phyloP scores from a whole-genome alignment of 2,888 invertebrate species.

The Troglohyphantes excavatus region DNA sequence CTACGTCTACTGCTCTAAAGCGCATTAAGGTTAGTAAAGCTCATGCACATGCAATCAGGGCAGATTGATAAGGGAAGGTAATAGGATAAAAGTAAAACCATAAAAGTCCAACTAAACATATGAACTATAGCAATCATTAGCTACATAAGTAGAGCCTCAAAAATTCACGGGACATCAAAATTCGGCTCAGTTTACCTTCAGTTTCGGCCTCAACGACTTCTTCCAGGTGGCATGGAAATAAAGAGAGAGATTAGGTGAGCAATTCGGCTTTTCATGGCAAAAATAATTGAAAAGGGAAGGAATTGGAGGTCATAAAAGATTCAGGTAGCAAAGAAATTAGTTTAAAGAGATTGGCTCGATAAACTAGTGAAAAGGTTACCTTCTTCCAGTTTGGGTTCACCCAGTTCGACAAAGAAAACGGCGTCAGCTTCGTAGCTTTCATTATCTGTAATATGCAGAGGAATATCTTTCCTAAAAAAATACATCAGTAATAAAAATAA shows the following conservation, averaged over 20 bases:
- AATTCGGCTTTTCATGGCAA: conserved; percentile 39
- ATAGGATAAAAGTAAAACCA: neutral
- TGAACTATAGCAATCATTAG: conserved; percentile 16
- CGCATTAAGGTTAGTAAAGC: neutral
- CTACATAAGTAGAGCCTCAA: conserved; percentile 56
- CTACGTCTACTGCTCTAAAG: conserved; percentile 2
- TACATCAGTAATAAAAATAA: conserved; percentile 22
- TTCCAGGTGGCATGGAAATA: conserved; percentile 77
- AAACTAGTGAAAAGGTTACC: conserved; percentile 85
- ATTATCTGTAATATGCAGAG: conserved; percentile 94
- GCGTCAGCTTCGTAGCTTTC: conserved; percentile 99
- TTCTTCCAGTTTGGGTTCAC: conserved; percentile 93
- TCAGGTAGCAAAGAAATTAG: neutral
- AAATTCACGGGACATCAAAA: conserved; percentile 35
- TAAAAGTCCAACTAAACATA: conserved; percentile 3
- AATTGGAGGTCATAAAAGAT: conserved; percentile 49
- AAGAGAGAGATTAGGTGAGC: conserved; percentile 76
- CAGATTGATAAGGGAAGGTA: conserved; percentile 22
- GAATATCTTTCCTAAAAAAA: conserved; percentile 89
- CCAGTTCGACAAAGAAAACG: conserved; percentile 94
- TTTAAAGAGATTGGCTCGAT: neutral
- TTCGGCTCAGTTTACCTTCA: conserved; percentile 65
- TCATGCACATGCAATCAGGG: conserved; percentile 36
- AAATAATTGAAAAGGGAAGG: conserved; percentile 39
- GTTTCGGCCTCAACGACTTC: conserved; percentile 62